Percentiles rank a stretch among this genome's conserved stretches.
phyloP scores from a whole-genome alignment of 2,113 vertebrate species.

The Melospiza georgiana region DNA sequence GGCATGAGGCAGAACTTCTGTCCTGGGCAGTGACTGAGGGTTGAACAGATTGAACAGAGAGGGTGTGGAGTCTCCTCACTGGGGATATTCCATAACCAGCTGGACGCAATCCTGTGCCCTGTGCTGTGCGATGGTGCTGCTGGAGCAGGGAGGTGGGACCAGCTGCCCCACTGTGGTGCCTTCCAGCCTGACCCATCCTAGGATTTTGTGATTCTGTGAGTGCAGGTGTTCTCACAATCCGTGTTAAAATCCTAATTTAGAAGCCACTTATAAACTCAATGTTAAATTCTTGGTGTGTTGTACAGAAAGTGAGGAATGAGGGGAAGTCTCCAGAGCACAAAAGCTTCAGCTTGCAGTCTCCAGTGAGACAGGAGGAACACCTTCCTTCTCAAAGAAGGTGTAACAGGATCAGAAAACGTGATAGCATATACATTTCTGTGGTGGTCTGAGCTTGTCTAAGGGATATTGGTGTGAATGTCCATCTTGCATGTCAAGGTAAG shows the following conservation, averaged over 20 bases:
- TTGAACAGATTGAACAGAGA: neutral
- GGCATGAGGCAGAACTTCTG: neutral
- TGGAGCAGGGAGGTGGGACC: neutral
- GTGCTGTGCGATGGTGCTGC: neutral
- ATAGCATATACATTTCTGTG: neutral
- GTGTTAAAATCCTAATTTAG: neutral
- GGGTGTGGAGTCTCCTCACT: neutral
- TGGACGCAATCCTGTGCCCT: neutral
- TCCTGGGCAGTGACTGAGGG: accelerated
- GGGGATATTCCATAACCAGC: accelerated
- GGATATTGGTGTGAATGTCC: neutral
- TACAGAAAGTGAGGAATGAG: neutral
- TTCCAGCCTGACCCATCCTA: neutral
- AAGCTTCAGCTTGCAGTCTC: neutral
- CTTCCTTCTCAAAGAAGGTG: neutral
- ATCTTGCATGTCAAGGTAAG: neutral
- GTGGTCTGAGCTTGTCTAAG: neutral
- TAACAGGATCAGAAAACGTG: neutral
- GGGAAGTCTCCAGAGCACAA: neutral
- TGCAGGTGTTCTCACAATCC: neutral
- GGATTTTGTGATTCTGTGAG: neutral
- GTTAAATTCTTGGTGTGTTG: neutral
- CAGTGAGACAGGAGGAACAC: neutral
- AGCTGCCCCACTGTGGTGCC: neutral
- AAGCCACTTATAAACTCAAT: neutral